Percentiles rank a stretch among this genome's conserved stretches.
Evolutionary conservation across 2,797 vertebrate genomes (phyloP).

Genomic region (Clamator glandarius): DNA sequence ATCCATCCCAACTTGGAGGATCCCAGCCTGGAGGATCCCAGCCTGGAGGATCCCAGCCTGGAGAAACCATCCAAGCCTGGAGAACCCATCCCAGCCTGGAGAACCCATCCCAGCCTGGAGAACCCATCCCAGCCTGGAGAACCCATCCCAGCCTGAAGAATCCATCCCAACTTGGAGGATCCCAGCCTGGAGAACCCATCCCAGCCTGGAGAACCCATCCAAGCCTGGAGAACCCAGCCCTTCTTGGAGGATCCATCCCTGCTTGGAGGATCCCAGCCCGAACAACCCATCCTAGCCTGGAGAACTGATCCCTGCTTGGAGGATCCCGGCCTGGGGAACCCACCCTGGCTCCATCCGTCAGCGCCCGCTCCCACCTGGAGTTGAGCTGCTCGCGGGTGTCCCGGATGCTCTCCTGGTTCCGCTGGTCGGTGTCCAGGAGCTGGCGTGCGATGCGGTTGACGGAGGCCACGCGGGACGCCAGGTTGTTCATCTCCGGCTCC

Average conservation of each 20-base stretch:
- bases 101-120: not conserved
- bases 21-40: not conserved
- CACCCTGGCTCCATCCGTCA: no score
- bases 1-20: no score
- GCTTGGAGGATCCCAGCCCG: not conserved
- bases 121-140: not conserved
- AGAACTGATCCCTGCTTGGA: not conserved
- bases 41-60: not conserved
- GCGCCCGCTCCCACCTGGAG: conserved; percentile 78
- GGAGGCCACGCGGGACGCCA: conserved; percentile 83
- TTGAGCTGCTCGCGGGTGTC: conserved; percentile 89
- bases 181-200: not conserved
- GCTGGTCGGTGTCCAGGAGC: conserved; percentile 84
- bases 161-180: no score
- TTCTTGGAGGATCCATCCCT: not conserved
- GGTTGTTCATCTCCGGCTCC: conserved; percentile 93
- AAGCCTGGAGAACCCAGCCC: not conserved
- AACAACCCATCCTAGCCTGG: not conserved
- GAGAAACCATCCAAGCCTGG: not conserved
- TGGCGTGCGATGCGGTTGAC: conserved; percentile 88
- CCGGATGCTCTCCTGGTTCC: conserved; percentile 87
- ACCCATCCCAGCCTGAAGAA: not conserved
- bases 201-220: no score
- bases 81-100: not conserved
- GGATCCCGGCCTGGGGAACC: not conserved